phyloP scores from a whole-genome alignment of 1,140 invertebrate genomes.

The Zaprionus ornatus region DNA sequence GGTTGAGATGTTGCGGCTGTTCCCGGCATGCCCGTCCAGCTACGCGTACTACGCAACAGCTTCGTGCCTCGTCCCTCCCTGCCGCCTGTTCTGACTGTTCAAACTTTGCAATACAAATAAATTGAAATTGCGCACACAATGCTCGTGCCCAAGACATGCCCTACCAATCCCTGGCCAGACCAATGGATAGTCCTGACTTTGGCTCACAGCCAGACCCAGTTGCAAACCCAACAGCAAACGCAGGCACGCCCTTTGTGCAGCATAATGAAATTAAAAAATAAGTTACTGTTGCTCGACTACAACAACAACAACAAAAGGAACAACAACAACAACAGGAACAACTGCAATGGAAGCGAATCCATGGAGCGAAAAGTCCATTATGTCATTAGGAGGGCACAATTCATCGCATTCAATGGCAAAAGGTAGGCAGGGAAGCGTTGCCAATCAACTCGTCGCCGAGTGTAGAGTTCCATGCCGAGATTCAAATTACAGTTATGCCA shows the following conservation, averaged over 20 bases:
- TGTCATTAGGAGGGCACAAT: slow-evolving; percentile 76
- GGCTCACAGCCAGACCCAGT: slow-evolving; percentile 4
- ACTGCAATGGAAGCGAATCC: slow-evolving; percentile 25
- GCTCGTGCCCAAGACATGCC: neutral
- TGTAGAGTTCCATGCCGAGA: slow-evolving; percentile 46
- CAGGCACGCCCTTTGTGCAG: slow-evolving; percentile 71
- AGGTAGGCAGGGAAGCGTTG: slow-evolving; percentile 35
- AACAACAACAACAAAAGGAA: slow-evolving; percentile 27
- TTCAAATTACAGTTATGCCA: slow-evolving; percentile 70
- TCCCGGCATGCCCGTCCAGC: slow-evolving; percentile 9
- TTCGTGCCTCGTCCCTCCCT: neutral
- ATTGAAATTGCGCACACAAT: slow-evolving; percentile 66
- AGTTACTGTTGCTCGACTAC: slow-evolving; percentile 66
- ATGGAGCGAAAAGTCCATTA: slow-evolving; percentile 65
- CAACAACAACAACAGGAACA: slow-evolving; percentile 25
- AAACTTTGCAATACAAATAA: slow-evolving; percentile 71
- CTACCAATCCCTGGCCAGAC: slow-evolving; percentile 9
- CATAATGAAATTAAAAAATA: slow-evolving; percentile 83
- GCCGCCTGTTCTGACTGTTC: slow-evolving; percentile 17
- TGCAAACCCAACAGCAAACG: slow-evolving; percentile 5
- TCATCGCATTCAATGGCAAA: slow-evolving; percentile 48
- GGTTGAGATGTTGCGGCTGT: slow-evolving; percentile 26
- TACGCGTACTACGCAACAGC: neutral
- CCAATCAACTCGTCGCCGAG: slow-evolving; percentile 36
- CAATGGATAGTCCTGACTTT: slow-evolving; percentile 15